Percentiles rank a stretch among this genome's conserved stretches.
These are phyloP conservation scores for Eumacrocentrus americanus DNA, from an alignment of 2,888 invertebrate species.

Conservation along the genomic window DNA sequence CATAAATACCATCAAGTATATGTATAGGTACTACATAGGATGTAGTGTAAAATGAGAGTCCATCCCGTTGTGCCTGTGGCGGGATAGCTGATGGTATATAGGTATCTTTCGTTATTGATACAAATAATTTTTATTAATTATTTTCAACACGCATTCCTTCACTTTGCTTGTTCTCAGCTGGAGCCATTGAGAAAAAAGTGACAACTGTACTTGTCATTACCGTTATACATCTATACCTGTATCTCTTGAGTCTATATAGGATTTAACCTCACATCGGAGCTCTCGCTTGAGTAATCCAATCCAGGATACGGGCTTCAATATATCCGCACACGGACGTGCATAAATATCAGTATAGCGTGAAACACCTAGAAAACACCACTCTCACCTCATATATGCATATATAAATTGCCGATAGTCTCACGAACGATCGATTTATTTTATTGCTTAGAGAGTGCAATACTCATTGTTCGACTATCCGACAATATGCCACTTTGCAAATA, in stretches of 20 bases:
- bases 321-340: background rate
- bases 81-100: no score
- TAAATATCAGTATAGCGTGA: background rate
- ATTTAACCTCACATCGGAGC: slow-evolving; percentile 1
- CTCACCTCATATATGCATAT: slow-evolving; percentile 8
- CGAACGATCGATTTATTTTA: slow-evolving; percentile 31
- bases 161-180: no score
- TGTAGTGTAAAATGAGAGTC: background rate
- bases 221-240: slow-evolving; percentile 7
- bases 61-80: background rate
- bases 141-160: background rate
- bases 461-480: no score
- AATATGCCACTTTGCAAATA: no score
- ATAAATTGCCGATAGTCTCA: slow-evolving; percentile 9
- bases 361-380: slow-evolving; percentile 16
- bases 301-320: slow-evolving; percentile 12
- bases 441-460: slow-evolving; percentile 17
- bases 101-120: background rate
- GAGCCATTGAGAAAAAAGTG: background rate
- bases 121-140: slow-evolving; percentile 2
- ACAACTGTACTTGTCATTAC: background rate
- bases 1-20: slow-evolving; percentile 2
- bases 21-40: background rate
- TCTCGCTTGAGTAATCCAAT: slow-evolving; percentile 3
- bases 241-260: background rate